A percentile compares a stretch with the other conserved stretches of the same genome.
Conservation (phyloP, 2,113 vertebrate genomes). For the Cettia cetti region DNA sequence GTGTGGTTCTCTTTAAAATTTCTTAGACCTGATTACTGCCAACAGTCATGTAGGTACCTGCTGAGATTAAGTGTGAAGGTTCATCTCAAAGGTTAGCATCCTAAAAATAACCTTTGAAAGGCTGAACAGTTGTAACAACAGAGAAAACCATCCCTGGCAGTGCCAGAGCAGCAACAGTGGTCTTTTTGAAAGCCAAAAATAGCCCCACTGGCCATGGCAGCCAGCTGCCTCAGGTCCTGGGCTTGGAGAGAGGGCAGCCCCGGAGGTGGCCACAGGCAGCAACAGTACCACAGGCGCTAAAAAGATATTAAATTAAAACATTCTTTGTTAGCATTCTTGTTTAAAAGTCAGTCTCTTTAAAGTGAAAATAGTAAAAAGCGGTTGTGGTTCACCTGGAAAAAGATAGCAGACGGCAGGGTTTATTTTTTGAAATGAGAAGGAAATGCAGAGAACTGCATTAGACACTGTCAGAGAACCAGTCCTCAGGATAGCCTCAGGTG, state of each 20-base stretch:
- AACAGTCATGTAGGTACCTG: neutral
- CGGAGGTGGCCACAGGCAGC: neutral
- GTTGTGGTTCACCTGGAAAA: neutral
- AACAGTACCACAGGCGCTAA: neutral
- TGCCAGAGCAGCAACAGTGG: neutral
- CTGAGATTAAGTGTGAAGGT: neutral
- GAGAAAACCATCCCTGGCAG: neutral
- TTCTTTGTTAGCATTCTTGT: neutral
- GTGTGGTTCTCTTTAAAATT: neutral
- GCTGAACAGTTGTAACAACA: neutral
- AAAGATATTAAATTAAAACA: neutral
- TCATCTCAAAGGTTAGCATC: neutral
- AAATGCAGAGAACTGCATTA: neutral
- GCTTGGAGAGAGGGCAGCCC: neutral
- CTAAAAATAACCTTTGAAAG: constrained; percentile 15
- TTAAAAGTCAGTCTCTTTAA: neutral
- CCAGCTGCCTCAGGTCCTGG: neutral
- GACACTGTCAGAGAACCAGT: neutral
- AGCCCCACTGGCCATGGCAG: neutral
- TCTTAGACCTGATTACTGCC: neutral
- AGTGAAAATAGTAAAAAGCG: neutral
- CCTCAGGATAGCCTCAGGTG: neutral
- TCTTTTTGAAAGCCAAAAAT: neutral
- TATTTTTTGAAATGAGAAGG: neutral
- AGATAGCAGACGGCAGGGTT: neutral